Evolutionary conservation across 1,140 invertebrate genomes (phyloP).

Genomic region (Temnothorax curvispinosus): DNA sequence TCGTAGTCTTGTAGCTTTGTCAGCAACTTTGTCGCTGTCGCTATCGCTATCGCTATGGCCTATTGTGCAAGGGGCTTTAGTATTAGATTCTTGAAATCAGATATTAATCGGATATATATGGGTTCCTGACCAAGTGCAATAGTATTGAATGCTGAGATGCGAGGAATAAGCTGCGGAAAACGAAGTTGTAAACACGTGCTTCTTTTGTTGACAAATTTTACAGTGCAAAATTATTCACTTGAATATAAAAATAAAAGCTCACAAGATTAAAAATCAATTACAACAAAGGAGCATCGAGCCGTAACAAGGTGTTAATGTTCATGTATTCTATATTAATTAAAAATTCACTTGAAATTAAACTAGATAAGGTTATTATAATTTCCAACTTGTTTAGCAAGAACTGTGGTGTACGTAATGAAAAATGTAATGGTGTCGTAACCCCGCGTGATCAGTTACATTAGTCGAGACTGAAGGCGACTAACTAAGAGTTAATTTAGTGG

Average conservation of each 20-base stretch:
- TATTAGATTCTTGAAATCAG: neutral
- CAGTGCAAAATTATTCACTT: neutral
- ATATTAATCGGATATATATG: neutral
- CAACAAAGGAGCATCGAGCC: no score
- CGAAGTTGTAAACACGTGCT: neutral
- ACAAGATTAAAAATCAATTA: no score
- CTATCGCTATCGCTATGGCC: no score
- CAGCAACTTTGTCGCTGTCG: no score
- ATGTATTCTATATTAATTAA: no score
- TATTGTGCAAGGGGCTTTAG: no score
- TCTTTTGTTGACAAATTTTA: neutral
- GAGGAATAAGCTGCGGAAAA: neutral
- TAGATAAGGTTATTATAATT: slow-evolving; percentile 12
- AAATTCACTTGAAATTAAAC: neutral
- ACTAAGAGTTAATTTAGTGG: slow-evolving; percentile 16
- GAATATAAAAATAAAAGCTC: neutral
- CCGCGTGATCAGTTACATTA: neutral
- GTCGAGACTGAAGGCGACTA: neutral
- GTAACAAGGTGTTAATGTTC: no score
- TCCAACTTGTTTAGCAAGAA: neutral
- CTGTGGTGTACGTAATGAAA: neutral
- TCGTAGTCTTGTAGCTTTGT: neutral
- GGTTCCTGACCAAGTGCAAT: neutral
- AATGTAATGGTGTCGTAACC: neutral
- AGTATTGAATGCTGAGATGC: neutral